Evolutionary conservation across 2,113 vertebrate species (phyloP).

Genomic region (Clarias batrachus): DNA sequence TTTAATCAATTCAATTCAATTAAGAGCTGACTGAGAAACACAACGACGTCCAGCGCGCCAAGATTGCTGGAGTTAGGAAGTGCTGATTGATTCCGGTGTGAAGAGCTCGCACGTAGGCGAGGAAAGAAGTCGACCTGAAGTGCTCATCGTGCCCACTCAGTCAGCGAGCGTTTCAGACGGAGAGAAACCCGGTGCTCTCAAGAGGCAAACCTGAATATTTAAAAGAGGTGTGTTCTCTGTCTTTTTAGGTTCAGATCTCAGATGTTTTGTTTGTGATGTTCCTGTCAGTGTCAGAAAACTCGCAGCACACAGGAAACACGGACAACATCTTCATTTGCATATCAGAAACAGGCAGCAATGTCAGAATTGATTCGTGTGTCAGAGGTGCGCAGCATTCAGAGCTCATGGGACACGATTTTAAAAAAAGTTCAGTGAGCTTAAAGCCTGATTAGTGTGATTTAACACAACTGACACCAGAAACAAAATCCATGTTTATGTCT

Average conservation of each 20-base stretch:
- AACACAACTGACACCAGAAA: background rate
- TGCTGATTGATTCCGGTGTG: background rate
- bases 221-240: background rate
- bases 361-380: background rate
- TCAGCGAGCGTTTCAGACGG: background rate
- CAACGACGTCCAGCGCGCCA: background rate
- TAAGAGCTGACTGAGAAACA: slow-evolving; percentile 1
- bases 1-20: slow-evolving; percentile 8
- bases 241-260: background rate
- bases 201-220: background rate
- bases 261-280: background rate
- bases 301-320: background rate
- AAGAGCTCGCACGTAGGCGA: background rate
- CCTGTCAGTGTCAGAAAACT: background rate
- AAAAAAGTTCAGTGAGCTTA: background rate
- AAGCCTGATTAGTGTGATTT: background rate
- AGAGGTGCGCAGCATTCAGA: background rate
- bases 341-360: background rate
- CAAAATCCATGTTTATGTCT: too few relatives aligned
- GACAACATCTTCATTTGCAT: background rate
- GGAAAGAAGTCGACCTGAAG: background rate
- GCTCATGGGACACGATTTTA: background rate
- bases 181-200: background rate
- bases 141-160: background rate
- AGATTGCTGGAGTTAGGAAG: background rate